Conservation (phyloP, 2,888 invertebrate species). For the Melieria omissa region DNA sequence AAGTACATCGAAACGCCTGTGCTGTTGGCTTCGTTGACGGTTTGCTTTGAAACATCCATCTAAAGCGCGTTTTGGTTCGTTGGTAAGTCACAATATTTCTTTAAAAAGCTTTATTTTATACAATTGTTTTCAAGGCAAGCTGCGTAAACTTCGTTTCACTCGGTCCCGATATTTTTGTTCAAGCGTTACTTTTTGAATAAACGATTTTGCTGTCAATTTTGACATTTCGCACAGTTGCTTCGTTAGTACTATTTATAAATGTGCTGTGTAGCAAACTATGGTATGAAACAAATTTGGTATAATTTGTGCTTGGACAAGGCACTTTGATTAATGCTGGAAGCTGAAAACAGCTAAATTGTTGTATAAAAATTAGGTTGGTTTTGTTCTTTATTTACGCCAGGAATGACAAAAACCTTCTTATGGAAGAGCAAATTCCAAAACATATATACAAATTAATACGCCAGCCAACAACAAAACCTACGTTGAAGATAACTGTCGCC, state of each 20-base stretch:
- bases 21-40: constrained; percentile 13
- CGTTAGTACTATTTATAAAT: not conserved
- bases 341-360: no score
- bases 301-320: no score
- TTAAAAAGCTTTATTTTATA: not conserved
- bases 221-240: constrained; percentile 8
- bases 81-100: not conserved
- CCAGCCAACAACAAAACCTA: no score
- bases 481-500: no score
- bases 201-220: constrained; percentile 14
- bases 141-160: constrained; percentile 5
- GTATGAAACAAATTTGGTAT: no score
- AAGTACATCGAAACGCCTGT: constrained; percentile 54
- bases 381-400: no score
- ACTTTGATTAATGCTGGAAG: no score
- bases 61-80: not conserved
- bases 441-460: no score
- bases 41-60: constrained; percentile 19
- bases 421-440: no score
- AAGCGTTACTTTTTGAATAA: constrained; percentile 23
- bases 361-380: no score
- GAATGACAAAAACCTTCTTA: no score
- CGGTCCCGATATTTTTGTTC: not conserved
- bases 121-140: constrained; percentile 11
- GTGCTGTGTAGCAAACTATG: not conserved